Evolutionary conservation across 1,140 invertebrate genomes (phyloP).

Genomic region (Drosophila littoralis): DNA sequence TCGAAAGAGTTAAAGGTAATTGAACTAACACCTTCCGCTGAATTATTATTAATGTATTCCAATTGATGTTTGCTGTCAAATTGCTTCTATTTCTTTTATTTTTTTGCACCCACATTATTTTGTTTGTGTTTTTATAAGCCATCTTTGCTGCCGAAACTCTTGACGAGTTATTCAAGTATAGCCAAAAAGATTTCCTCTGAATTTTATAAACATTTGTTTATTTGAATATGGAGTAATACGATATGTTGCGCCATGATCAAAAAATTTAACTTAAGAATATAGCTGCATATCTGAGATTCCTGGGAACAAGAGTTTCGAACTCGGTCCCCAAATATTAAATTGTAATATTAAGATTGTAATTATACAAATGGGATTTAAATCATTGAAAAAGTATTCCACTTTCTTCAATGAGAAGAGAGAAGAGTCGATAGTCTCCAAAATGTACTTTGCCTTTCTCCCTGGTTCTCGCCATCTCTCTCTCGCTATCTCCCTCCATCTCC

Average conservation of each 20-base stretch:
- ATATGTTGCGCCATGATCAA: no score
- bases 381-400: no score
- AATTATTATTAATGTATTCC: constrained; percentile 8
- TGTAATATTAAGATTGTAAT: no score
- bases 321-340: no score
- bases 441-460: neutral
- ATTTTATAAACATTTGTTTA: no score
- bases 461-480: neutral
- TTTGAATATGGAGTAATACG: no score
- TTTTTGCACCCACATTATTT: constrained; percentile 13
- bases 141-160: neutral
- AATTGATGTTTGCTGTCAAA: neutral
- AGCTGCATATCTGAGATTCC: no score
- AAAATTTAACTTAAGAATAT: no score
- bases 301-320: no score
- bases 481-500: neutral
- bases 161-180: constrained; percentile 3
- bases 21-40: constrained; percentile 10
- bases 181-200: constrained; percentile 6
- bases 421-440: no score
- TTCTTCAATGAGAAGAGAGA: no score
- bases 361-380: no score
- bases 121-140: neutral
- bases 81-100: neutral
- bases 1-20: neutral